Base-by-base conservation (phyloP, 2,113 vertebrate genomes). In the Phoenicopterus ruber region DNA sequence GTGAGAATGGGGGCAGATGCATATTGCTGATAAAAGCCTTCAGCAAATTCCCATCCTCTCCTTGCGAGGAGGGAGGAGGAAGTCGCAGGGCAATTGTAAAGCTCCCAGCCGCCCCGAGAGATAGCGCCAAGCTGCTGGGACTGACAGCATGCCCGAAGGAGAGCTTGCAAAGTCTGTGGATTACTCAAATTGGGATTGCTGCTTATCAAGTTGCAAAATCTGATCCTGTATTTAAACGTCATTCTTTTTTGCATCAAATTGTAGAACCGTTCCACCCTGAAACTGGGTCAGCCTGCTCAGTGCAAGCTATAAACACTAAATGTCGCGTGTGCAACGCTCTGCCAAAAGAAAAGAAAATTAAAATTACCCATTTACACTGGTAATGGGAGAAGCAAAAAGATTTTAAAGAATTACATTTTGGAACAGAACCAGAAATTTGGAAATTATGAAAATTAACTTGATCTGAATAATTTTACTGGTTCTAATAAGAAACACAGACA, bases 41-140 rank as follows among this genome's bases (percentile, higher is more conserved):
- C 91, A 94, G 95, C 93, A 59, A 95, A 97, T 97, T 97, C 96
- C 95, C 95, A 91, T 94, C 91, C 95, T 87, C 93, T 96, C 86
- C 96, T 87, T 4, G 1, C 3, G 13, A 95, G 91, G 76, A 93
- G 86, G 31, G 80, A 93, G 82, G 74, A 97, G 96, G 96, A 97
- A 97, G 96, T 91, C 29, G 1, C 77, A 66, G 88, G 83, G 94
- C 8, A 90, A 87, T 87, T 72, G 77, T 76, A 40, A 46, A 46
- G 31, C 54, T 95, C 96, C 58, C 58, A 24, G 90, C 52, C 34
- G 4, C 80, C 65, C 82, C 0, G 0, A 50, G 83, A 88, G 95
- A 96, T 88, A 92, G 79, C 25, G 0, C 24, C 0, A 5, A 90
- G 86, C 72, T 0, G 3, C 38, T 2, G 5, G 65, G 65, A 62